These are phyloP conservation scores for Typhlomys cinereus DNA, from an alignment of 2,113 vertebrate species.

Conservation along the genomic window DNA sequence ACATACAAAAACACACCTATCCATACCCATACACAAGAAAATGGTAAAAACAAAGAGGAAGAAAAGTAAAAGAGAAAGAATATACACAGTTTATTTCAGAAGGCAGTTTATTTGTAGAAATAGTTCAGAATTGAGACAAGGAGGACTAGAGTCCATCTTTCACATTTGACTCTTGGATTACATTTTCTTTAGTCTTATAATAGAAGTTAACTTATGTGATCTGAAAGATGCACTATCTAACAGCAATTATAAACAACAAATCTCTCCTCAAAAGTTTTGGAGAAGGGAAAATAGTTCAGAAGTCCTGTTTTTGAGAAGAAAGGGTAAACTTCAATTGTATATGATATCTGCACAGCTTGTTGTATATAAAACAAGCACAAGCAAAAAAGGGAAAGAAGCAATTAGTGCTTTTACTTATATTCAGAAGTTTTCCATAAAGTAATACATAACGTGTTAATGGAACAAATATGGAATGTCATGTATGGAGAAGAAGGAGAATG, in stretches of 20 bases:
- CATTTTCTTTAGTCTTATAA: background rate
- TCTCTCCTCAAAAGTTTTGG: background rate
- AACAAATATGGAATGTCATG: slow-evolving; percentile 74
- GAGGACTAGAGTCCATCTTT: background rate
- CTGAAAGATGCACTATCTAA: background rate
- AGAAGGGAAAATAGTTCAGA: slow-evolving; percentile 23
- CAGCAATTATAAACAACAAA: background rate
- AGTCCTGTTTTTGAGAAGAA: background rate
- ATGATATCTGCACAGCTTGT: background rate
- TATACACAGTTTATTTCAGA: background rate
- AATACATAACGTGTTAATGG: slow-evolving; percentile 21
- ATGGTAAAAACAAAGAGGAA: no score
- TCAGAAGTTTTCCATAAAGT: background rate
- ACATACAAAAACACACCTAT: no score
- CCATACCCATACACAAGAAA: no score
- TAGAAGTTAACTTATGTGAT: background rate
- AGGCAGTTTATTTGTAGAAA: background rate
- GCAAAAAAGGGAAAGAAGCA: slow-evolving; percentile 28
- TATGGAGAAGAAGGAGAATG: slow-evolving; percentile 38
- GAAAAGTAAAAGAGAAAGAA: background rate
- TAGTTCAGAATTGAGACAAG: background rate
- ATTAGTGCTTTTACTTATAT: slow-evolving; percentile 15
- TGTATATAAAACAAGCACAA: background rate
- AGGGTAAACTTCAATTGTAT: background rate
- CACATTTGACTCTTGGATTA: background rate